A percentile compares a stretch with the other conserved stretches of the same genome.
Conservation (phyloP, 2,113 vertebrate species). For the Porphyrio hochstetteri region DNA sequence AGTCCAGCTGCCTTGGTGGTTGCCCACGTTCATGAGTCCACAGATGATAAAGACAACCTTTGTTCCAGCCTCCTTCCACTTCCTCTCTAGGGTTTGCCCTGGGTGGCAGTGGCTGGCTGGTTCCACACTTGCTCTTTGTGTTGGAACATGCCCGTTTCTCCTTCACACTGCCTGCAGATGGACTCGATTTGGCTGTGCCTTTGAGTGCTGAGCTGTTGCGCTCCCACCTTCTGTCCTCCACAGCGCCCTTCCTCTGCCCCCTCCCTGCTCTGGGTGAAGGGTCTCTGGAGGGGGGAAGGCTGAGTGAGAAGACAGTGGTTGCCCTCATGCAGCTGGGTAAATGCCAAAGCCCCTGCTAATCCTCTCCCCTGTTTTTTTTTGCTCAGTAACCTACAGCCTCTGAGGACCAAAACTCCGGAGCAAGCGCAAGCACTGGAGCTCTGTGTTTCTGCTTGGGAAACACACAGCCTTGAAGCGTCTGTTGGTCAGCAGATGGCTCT, state of each 20-base stretch:
- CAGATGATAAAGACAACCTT: conserved; percentile 14
- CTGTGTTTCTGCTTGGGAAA: background rate
- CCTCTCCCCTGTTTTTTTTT: background rate
- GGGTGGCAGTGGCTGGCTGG: background rate
- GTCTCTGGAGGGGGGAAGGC: background rate
- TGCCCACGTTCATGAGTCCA: background rate
- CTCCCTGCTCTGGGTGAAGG: background rate
- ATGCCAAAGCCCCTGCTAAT: background rate
- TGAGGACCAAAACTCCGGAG: conserved; percentile 22
- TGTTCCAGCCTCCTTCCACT: background rate
- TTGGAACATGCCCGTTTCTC: background rate
- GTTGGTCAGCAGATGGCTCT: background rate
- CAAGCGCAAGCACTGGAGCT: background rate
- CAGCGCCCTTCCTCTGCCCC: background rate
- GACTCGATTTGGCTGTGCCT: background rate
- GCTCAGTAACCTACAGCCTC: background rate
- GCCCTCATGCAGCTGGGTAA: background rate
- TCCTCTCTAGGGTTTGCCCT: conserved; percentile 5
- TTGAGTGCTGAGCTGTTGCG: background rate
- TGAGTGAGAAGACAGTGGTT: background rate
- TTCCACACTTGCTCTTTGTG: conserved; percentile 17
- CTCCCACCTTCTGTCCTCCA: background rate
- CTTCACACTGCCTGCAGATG: background rate
- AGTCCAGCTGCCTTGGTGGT: background rate
- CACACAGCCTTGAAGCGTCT: background rate